phyloP scores from a whole-genome alignment of 2,888 invertebrate species.

The Adelognathus sp. region DNA sequence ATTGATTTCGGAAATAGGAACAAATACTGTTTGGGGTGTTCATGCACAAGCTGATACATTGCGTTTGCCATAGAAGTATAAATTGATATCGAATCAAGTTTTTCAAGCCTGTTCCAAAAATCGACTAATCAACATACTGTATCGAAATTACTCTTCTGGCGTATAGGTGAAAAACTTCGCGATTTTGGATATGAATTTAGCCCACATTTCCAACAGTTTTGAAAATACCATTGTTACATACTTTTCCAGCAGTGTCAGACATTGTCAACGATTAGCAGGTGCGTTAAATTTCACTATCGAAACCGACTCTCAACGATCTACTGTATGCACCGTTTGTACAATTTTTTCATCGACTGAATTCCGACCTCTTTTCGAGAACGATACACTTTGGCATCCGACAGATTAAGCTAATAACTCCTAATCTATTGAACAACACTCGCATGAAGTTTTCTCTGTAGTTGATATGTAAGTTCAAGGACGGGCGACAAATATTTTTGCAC shows the following conservation, averaged over 20 bases:
- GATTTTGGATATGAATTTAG: too few species aligned
- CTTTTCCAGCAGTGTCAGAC: slow-evolving; percentile 72
- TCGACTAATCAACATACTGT: background rate
- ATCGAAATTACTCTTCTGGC: too few species aligned
- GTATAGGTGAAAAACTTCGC: too few species aligned
- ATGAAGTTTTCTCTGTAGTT: background rate
- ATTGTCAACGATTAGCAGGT: slow-evolving; percentile 55
- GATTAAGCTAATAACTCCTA: background rate
- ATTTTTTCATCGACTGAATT: background rate
- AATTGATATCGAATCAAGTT: too few species aligned
- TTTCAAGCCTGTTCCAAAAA: too few species aligned
- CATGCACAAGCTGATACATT: too few species aligned
- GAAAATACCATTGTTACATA: too few species aligned
- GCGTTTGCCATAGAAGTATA: too few species aligned
- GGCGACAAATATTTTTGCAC: slow-evolving; percentile 14
- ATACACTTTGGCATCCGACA: background rate
- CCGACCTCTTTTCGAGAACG: background rate
- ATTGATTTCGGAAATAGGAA: too few species aligned
- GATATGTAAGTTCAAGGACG: background rate
- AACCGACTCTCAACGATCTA: background rate
- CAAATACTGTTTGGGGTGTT: too few species aligned
- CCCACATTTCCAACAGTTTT: too few species aligned
- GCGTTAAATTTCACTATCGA: background rate
- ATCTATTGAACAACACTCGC: background rate
- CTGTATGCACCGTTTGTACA: background rate